Conservation (phyloP, 2,113 vertebrate genomes). For the Fukomys damarensis region DNA sequence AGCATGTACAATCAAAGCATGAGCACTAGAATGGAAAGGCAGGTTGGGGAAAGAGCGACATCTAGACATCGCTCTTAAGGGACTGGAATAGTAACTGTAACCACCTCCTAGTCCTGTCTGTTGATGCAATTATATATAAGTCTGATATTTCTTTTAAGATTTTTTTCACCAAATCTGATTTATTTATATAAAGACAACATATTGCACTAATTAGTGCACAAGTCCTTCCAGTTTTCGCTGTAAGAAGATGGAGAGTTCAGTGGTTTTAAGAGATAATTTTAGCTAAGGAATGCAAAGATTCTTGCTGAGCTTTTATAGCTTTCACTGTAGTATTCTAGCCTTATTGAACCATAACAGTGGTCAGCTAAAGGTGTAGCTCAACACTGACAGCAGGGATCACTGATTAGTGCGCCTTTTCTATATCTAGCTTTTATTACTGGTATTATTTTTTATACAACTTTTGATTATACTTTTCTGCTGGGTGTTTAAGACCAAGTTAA, state of each 20-base stretch:
- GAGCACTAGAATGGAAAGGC: background rate
- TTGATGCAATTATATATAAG: background rate
- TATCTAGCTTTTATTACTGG: background rate
- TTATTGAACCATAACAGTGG: background rate
- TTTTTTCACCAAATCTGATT: background rate
- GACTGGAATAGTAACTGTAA: background rate
- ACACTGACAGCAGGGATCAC: background rate
- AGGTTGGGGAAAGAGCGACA: background rate
- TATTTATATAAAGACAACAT: background rate
- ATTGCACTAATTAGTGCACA: background rate
- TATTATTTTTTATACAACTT: background rate
- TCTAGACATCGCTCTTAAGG: background rate
- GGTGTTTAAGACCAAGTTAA: background rate
- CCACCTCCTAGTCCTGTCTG: background rate
- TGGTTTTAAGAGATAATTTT: background rate
- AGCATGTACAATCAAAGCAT: too few species aligned
- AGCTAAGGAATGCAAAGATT: background rate
- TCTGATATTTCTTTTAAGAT: background rate
- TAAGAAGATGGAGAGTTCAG: background rate
- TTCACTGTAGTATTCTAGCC: background rate
- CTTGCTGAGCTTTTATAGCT: background rate
- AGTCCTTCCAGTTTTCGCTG: background rate
- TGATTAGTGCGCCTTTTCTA: background rate
- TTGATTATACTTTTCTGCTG: background rate
- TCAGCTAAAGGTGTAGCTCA: background rate